Evolutionary conservation across 1,140 invertebrate genomes (phyloP).

Genomic region (Diuraphis noxia): DNA sequence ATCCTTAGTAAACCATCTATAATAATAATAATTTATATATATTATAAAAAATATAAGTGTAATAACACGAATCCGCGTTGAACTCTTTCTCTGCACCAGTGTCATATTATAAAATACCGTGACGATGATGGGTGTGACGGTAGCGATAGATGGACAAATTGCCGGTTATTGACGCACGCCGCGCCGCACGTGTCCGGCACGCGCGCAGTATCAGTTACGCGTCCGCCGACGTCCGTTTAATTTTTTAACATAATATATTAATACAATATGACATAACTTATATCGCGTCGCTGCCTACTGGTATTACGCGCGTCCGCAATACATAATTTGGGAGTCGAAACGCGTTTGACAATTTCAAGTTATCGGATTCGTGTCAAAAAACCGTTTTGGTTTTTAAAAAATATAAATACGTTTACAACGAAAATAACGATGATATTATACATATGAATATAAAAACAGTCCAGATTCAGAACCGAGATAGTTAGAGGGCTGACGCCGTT

Average conservation of each 20-base stretch:
- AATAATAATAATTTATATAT: background rate
- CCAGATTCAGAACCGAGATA: no score
- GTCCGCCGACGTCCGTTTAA: background rate
- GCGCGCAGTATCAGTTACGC: constrained; percentile 18
- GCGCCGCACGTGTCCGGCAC: constrained; percentile 24
- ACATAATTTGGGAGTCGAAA: background rate
- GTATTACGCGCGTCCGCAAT: no score
- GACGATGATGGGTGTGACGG: background rate
- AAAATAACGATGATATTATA: no score
- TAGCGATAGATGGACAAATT: constrained; percentile 35
- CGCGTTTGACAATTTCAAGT: background rate
- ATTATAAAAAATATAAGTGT: background rate
- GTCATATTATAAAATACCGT: background rate
- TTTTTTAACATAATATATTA: background rate
- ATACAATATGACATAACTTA: background rate
- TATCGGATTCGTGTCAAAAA: background rate
- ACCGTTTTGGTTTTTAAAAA: background rate
- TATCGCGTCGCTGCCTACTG: background rate
- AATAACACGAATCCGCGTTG: background rate
- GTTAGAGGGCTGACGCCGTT: no score
- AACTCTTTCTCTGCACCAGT: constrained; percentile 1
- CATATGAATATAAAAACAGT: no score
- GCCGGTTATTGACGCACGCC: constrained; percentile 1
- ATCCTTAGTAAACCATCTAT: background rate
- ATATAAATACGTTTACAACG: no score